Percentiles rank a stretch among this genome's conserved stretches.
Conservation (phyloP, 2,888 invertebrate genomes). For the Urechis unicinctus region DNA sequence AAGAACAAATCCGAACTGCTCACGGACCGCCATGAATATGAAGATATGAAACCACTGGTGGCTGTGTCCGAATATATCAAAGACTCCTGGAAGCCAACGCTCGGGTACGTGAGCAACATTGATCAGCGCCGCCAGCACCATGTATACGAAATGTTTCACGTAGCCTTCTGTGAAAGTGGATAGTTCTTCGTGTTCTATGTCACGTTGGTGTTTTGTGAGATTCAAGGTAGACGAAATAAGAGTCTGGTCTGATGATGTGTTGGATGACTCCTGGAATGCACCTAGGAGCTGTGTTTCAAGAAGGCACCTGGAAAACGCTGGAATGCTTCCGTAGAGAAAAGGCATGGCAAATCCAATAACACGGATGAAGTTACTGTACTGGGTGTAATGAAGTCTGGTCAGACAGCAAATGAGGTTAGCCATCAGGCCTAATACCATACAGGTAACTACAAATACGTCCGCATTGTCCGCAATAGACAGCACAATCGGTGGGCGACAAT, state of each 20-base stretch:
- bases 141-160: background rate
- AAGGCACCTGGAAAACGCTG: conserved; percentile 41
- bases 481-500: conserved; percentile 43
- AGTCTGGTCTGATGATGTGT: background rate
- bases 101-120: conserved; percentile 52
- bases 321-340: conserved; percentile 46
- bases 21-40: conserved; percentile 49
- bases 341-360: conserved; percentile 47
- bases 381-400: conserved; percentile 42
- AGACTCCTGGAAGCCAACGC: conserved; percentile 52
- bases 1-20: conserved; percentile 38
- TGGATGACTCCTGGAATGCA: conserved; percentile 29
- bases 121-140: background rate
- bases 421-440: conserved; percentile 34
- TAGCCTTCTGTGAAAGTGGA: background rate
- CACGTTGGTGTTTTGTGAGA: too few relatives aligned
- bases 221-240: too few relatives aligned
- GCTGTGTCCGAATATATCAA: conserved; percentile 55
- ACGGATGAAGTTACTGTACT: conserved; percentile 36
- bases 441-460: conserved; percentile 30
- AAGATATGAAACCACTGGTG: conserved; percentile 55
- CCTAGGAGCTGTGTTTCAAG: conserved; percentile 25
- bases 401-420: conserved; percentile 45
- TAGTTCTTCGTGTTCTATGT: background rate
- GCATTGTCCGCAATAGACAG: conserved; percentile 29